These are phyloP conservation scores for Phrynosoma platyrhinos DNA, from an alignment of 2,113 vertebrate species.

Conservation along the genomic window DNA sequence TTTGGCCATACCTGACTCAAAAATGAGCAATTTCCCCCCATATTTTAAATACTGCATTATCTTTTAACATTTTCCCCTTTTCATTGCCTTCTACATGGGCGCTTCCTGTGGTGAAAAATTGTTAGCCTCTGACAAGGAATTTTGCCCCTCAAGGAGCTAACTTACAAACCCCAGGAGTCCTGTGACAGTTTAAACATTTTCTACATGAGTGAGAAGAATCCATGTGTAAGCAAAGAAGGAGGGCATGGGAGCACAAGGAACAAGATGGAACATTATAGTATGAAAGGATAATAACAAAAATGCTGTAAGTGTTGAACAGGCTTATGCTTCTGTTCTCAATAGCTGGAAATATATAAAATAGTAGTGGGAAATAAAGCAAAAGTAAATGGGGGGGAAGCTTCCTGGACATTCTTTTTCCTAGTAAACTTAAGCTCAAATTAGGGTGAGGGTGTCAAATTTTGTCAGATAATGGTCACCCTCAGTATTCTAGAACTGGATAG, in stretches of 20 bases:
- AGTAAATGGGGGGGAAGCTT: background rate
- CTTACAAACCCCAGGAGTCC: background rate
- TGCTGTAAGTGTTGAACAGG: background rate
- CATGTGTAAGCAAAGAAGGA: background rate
- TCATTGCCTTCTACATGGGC: conserved; percentile 3
- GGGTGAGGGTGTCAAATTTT: background rate
- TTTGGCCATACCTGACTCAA: background rate
- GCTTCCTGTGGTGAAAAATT: background rate
- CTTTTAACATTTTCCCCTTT: background rate
- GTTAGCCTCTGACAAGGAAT: background rate
- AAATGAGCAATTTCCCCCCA: background rate
- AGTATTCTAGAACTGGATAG: too few relatives aligned
- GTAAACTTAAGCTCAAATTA: background rate
- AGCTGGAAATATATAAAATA: background rate
- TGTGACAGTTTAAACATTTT: conserved; percentile 1
- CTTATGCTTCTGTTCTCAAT: background rate
- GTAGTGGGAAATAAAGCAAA: background rate
- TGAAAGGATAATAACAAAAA: background rate
- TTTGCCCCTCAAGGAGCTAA: background rate
- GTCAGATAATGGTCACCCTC: background rate
- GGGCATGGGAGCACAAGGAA: background rate
- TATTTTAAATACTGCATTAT: background rate
- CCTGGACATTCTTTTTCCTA: background rate
- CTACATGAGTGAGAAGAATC: conserved; percentile 1
- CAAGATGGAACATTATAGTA: background rate